Base-by-base conservation (phyloP, 37 sponge, comb jelly and placozoan species). In the Cladorhizidae sp. region DNA sequence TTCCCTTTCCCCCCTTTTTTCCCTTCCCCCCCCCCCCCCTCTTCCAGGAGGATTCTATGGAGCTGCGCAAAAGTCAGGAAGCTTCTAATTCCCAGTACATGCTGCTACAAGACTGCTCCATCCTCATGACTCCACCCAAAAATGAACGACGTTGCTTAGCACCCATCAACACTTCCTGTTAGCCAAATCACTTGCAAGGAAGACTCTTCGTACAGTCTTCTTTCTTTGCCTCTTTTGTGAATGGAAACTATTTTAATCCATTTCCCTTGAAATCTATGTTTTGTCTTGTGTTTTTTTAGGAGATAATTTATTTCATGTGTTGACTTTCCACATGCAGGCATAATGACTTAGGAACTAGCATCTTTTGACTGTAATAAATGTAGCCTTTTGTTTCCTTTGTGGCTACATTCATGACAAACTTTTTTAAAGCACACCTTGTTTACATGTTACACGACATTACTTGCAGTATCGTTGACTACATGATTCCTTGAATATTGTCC, bases 51-150 rank as follows among this genome's bases (percentile, higher is more conserved):
- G 77, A 85, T 41, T 69, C 75, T 6, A 25, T 28, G 20, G 83
- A 86, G 25, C 29, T 78, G 28, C 14, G 64, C 11, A 65, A 57
- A 0, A 56, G 43, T 22, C 82, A 87, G 36, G 76, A 81, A 40
- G 3, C 41, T 15, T 39, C 40, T 2, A 39, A 45, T 1, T 61
- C 61, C 15, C 62, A 36, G 0, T 54, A 18, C 45, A 23, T 32
- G 29, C 63, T 77, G 25, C 77, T 62, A 7, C 75, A 62, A 35
- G 89, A 89, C 59, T 83, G 80, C 50, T 83, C 89, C 3, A 72
- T 80, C 0, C 28, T 89, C 22, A 67, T 89, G 76, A 89, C 89
- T 41, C 89, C 84, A 28, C 89, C 89, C 21, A 21, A 75, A 21
- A 9, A 37, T 12, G 88, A 88, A 1, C 29, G 88, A 49, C 57